Evolutionary conservation across 1,140 invertebrate genomes (phyloP).

Genomic region (Heliconius melpomene): DNA sequence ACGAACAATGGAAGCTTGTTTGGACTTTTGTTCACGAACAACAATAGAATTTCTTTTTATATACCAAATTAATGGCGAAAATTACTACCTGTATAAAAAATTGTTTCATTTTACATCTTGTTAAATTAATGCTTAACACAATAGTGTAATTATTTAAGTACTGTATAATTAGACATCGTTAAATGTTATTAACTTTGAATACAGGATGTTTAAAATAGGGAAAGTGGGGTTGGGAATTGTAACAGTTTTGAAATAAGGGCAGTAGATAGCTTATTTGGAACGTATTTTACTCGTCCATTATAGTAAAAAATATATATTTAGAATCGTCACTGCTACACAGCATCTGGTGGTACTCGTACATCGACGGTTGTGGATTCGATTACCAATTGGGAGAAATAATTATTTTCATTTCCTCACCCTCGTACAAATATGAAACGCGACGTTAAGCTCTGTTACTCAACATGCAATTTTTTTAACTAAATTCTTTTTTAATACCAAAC

Average conservation of each 20-base stretch:
- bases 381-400: too few relatives aligned
- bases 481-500: too few relatives aligned
- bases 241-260: neutral
- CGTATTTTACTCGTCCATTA: neutral
- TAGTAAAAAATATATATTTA: too few relatives aligned
- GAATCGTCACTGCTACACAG: too few relatives aligned
- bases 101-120: constrained; percentile 10
- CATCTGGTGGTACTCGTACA: too few relatives aligned
- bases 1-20: neutral
- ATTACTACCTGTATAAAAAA: neutral
- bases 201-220: neutral
- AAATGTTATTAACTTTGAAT: neutral
- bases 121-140: constrained; percentile 1
- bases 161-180: neutral
- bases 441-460: too few relatives aligned
- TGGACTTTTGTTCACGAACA: constrained; percentile 12
- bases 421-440: too few relatives aligned
- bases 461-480: too few relatives aligned
- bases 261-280: neutral
- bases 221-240: neutral
- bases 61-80: constrained; percentile 9
- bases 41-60: constrained; percentile 8
- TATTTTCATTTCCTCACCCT: too few relatives aligned
- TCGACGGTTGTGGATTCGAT: too few relatives aligned
- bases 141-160: constrained; percentile 17